A percentile compares a stretch with the other conserved stretches of the same genome.
Conservation (phyloP, 2,888 invertebrate species). For the Amorpha juglandis region DNA sequence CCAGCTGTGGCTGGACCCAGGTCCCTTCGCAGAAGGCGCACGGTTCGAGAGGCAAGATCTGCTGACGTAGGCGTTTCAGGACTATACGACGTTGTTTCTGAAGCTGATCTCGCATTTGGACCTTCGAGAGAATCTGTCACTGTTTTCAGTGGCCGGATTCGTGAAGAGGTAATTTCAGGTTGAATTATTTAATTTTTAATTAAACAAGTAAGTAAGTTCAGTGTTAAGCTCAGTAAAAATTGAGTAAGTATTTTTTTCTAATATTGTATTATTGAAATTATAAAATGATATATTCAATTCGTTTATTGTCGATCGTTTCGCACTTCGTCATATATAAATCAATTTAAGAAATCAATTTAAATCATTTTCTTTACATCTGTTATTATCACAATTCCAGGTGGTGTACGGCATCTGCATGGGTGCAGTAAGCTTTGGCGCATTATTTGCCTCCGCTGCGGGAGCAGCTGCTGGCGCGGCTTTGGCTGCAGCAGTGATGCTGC, state of each 20-base stretch:
- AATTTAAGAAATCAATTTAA: neutral
- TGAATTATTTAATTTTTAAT: neutral
- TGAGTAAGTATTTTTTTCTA: too few relatives aligned
- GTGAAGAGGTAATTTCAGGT: slow-evolving; percentile 86
- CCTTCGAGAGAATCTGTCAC: slow-evolving; percentile 93
- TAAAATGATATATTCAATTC: too few relatives aligned
- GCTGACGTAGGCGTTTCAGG: slow-evolving; percentile 96
- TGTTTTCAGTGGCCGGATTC: slow-evolving; percentile 93
- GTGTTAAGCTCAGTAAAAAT: too few relatives aligned
- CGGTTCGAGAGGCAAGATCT: slow-evolving; percentile 89
- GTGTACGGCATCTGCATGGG: slow-evolving; percentile 97
- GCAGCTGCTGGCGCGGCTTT: slow-evolving; percentile 94
- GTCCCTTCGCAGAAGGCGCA: slow-evolving; percentile 84
- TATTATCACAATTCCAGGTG: slow-evolving; percentile 67
- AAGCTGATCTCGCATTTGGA: slow-evolving; percentile 95
- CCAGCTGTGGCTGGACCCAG: slow-evolving; percentile 83
- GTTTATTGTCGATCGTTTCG: too few relatives aligned
- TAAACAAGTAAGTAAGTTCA: neutral
- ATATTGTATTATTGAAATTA: too few relatives aligned
- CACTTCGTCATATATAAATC: too few relatives aligned
- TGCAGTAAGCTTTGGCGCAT: slow-evolving; percentile 93
- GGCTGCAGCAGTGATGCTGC: slow-evolving; percentile 93
- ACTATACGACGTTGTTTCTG: slow-evolving; percentile 95
- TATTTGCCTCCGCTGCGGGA: slow-evolving; percentile 94
- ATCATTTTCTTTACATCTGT: neutral